Percentiles rank a stretch among this genome's conserved stretches.
Evolutionary conservation across 2,797 vertebrate species (phyloP).

Genomic region (Catamblyrhynchus diadema): DNA sequence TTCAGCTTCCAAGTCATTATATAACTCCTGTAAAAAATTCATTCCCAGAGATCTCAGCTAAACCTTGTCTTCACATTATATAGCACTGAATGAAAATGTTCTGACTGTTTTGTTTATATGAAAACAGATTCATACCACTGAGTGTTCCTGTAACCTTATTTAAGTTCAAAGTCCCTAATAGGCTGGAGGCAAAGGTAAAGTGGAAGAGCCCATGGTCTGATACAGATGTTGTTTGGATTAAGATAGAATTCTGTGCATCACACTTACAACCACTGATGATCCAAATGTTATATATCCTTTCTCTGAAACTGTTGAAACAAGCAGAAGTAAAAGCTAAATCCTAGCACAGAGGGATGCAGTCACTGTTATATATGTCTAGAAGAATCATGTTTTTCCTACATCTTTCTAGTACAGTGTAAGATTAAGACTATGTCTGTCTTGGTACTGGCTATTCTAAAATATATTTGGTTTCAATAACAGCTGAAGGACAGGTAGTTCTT

Average conservation of each 20-base stretch:
- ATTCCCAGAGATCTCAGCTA: not conserved
- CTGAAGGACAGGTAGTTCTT: not conserved
- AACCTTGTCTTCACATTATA: not conserved
- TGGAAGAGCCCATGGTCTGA: not conserved
- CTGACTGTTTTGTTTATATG: not conserved
- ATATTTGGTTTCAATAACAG: not conserved
- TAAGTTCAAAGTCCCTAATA: not conserved
- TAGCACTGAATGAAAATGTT: not conserved
- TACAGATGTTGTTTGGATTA: not conserved
- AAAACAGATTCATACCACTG: not conserved
- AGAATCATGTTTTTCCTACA: not conserved
- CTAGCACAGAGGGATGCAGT: not conserved
- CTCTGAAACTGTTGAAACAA: not conserved
- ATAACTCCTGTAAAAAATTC: slow-evolving; percentile 1
- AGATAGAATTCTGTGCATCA: not conserved
- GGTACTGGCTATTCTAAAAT: not conserved
- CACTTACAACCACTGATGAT: not conserved
- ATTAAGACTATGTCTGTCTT: not conserved
- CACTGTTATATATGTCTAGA: not conserved
- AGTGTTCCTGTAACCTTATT: not conserved
- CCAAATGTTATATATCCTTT: not conserved
- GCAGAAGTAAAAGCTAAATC: not conserved
- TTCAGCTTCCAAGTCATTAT: not conserved
- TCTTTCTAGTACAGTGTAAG: not conserved
- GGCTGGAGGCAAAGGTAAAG: not conserved